Evolutionary conservation across 1,140 invertebrate species (phyloP).

Genomic region (Limonius californicus): DNA sequence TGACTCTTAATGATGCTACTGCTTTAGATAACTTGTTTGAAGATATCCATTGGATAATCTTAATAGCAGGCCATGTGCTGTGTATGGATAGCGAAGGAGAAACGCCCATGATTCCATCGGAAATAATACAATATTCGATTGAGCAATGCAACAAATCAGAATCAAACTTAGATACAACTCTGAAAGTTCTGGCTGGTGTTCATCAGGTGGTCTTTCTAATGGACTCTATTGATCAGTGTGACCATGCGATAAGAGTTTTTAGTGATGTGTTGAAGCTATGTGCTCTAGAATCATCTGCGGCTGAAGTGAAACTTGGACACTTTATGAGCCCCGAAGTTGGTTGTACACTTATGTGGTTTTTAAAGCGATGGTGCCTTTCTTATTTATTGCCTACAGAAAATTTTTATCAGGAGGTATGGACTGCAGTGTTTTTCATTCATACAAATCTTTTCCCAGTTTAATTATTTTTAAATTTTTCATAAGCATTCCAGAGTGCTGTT

Average conservation of each 20-base stretch:
- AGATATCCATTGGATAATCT: conserved; percentile 84
- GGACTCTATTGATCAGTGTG: conserved; percentile 51
- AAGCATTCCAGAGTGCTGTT: no score
- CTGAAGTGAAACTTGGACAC: conserved; percentile 57
- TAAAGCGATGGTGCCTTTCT: conserved; percentile 69
- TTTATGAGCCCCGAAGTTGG: conserved; percentile 78
- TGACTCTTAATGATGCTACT: conserved; percentile 53
- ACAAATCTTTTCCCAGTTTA: conserved; percentile 46
- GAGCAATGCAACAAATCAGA: conserved; percentile 48
- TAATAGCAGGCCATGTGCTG: conserved; percentile 73
- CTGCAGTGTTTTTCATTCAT: no score
- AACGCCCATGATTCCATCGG: conserved; percentile 68
- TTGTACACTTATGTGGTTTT: conserved; percentile 75
- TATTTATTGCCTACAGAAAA: conserved; percentile 70
- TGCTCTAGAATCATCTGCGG: conserved; percentile 63
- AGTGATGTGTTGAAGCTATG: conserved; percentile 64
- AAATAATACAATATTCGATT: conserved; percentile 70
- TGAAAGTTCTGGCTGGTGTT: conserved; percentile 51
- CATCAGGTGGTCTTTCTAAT: conserved; percentile 49
- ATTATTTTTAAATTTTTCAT: conserved; percentile 21
- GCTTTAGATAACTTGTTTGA: conserved; percentile 67
- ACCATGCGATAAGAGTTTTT: conserved; percentile 64
- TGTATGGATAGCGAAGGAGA: conserved; percentile 72
- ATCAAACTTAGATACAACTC: conserved; percentile 29
- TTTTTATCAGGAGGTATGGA: conserved; percentile 64